Conservation (phyloP, 2,888 invertebrate genomes). For the Drosophila siamana region DNA sequence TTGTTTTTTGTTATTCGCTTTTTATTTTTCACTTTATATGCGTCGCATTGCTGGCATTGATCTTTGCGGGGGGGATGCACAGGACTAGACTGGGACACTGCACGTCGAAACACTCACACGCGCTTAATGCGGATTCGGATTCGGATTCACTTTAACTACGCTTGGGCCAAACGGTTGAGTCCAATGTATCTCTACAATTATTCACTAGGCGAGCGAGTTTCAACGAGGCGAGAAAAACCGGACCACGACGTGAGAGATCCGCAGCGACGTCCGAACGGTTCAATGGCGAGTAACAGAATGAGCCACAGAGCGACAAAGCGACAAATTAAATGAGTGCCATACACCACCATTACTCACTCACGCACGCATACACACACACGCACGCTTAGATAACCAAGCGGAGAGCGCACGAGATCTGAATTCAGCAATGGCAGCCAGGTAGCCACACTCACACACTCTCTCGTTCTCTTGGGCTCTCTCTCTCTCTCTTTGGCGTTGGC, state of each 20-base stretch:
- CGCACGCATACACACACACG: slow-evolving; percentile 12
- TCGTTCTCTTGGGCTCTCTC: slow-evolving; percentile 18
- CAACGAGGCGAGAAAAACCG: slow-evolving; percentile 38
- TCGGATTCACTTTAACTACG: background rate
- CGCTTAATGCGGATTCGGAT: background rate
- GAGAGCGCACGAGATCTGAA: slow-evolving; percentile 5
- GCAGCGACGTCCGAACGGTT: slow-evolving; percentile 73
- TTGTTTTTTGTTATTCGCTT: slow-evolving; percentile 1
- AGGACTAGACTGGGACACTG: slow-evolving; percentile 11
- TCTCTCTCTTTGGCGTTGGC: background rate
- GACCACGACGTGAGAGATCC: slow-evolving; percentile 40
- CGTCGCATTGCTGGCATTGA: slow-evolving; percentile 55
- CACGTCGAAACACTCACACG: background rate
- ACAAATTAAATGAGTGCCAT: slow-evolving; percentile 57
- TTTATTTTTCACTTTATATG: slow-evolving; percentile 34
- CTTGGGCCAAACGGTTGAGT: background rate
- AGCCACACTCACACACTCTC: slow-evolving; percentile 33
- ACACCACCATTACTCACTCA: slow-evolving; percentile 5
- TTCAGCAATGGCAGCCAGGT: slow-evolving; percentile 70
- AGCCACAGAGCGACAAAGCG: slow-evolving; percentile 41
- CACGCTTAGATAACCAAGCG: slow-evolving; percentile 3
- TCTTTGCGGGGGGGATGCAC: background rate
- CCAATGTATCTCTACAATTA: slow-evolving; percentile 15
- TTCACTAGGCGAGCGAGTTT: slow-evolving; percentile 22
- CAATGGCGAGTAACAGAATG: slow-evolving; percentile 82